Conservation (phyloP, 2,888 invertebrate genomes). For the Germaria angustata region DNA sequence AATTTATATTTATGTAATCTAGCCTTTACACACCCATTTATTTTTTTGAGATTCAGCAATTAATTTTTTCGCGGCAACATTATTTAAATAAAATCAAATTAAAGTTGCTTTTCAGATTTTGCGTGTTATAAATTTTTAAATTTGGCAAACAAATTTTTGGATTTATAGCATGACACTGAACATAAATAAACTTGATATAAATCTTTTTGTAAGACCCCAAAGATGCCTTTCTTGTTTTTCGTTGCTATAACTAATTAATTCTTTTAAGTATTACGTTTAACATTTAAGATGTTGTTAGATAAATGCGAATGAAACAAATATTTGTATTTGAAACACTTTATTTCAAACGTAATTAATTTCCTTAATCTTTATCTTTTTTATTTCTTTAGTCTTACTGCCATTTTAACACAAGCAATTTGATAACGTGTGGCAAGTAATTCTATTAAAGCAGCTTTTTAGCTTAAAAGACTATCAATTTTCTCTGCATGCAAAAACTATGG, state of each 20-base stretch:
- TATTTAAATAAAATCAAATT: neutral
- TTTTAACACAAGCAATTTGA: too few relatives aligned
- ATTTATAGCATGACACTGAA: conserved; percentile 19
- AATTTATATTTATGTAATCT: conserved; percentile 4
- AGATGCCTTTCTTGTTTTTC: neutral
- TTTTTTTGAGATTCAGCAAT: neutral
- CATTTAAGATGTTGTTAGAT: neutral
- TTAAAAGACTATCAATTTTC: too few relatives aligned
- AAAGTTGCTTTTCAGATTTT: conserved; percentile 1
- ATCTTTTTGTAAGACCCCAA: neutral
- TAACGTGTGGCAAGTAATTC: too few relatives aligned
- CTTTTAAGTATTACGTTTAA: neutral
- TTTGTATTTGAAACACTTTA: neutral
- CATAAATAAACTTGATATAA: conserved; percentile 15
- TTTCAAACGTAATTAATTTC: neutral
- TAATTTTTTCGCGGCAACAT: neutral
- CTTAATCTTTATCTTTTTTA: too few relatives aligned
- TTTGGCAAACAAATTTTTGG: neutral
- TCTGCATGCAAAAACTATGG: too few relatives aligned
- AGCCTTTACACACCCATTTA: conserved; percentile 18
- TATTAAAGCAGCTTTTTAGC: too few relatives aligned
- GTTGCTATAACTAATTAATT: neutral
- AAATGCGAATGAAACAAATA: neutral
- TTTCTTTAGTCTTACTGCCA: too few relatives aligned
- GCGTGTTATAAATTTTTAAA: neutral